A percentile compares a stretch with the other conserved stretches of the same genome.
These are phyloP conservation scores for Gryllus longicercus DNA, from an alignment of 2,888 invertebrate genomes.

Conservation along the genomic window DNA sequence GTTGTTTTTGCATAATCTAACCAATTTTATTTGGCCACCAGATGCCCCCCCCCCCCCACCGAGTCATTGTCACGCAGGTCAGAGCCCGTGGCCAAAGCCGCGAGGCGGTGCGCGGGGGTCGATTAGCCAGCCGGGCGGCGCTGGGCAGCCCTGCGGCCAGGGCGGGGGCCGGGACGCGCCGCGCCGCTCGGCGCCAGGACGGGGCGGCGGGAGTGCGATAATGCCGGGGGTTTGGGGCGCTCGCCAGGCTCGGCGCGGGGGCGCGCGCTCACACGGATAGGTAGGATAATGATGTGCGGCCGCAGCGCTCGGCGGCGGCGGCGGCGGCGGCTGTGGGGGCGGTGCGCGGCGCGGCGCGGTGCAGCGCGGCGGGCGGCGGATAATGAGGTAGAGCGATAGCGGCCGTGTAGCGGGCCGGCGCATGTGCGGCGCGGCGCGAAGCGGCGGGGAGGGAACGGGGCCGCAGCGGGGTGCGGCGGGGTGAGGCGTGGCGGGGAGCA, in stretches of 20 bases:
- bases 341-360: neutral
- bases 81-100: too few relatives aligned
- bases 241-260: neutral
- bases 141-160: too few relatives aligned
- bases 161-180: too few relatives aligned
- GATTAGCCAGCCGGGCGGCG: too few relatives aligned
- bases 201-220: neutral
- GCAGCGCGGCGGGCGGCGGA: neutral
- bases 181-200: neutral
- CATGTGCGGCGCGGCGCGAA: slow-evolving; percentile 11
- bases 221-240: neutral
- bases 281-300: slow-evolving; percentile 11
- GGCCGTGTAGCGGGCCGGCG: slow-evolving; percentile 2
- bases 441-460: neutral
- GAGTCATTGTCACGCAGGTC: too few relatives aligned
- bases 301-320: neutral
- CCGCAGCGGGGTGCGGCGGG: too few relatives aligned
- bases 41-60: too few relatives aligned
- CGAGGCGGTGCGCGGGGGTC: too few relatives aligned
- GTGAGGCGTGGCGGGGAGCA: too few relatives aligned
- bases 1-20: too few relatives aligned
- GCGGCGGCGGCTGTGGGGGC: neutral
- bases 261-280: neutral
- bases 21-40: too few relatives aligned
- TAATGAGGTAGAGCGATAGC: slow-evolving; percentile 17